phyloP scores from a whole-genome alignment of 2,113 vertebrate species.

The Canis aureus region DNA sequence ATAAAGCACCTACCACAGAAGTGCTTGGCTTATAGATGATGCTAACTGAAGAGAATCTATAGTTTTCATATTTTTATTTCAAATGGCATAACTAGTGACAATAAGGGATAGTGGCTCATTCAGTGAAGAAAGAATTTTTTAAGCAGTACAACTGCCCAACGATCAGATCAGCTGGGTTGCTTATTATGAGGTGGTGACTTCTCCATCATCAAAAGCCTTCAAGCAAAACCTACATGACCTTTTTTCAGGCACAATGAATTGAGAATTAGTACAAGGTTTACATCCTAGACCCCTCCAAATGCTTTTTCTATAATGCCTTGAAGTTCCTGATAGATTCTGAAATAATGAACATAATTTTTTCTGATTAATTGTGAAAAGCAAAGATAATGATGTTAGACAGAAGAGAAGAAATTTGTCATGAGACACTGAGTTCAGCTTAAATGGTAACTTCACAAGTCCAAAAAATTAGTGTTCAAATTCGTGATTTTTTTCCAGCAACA shows the following conservation, averaged over 20 bases:
- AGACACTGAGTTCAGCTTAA: constrained; percentile 64
- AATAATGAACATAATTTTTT: constrained; percentile 46
- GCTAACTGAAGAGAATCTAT: not conserved
- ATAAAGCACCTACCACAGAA: not conserved
- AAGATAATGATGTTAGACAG: constrained; percentile 64
- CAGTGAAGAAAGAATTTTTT: constrained; percentile 45
- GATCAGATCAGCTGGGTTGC: not conserved
- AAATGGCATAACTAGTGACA: not conserved
- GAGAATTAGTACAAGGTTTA: constrained; percentile 34
- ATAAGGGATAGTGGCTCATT: not conserved
- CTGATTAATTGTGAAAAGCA: constrained; percentile 69
- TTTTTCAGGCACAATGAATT: not conserved
- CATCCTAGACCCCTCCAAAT: not conserved
- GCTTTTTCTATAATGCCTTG: not conserved
- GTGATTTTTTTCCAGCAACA: constrained; percentile 26
- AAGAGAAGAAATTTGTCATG: constrained; percentile 52
- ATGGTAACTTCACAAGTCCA: constrained; percentile 62
- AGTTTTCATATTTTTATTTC: not conserved
- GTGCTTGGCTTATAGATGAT: not conserved
- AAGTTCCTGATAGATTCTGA: constrained; percentile 53
- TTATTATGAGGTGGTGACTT: constrained; percentile 29
- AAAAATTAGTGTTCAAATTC: constrained; percentile 66
- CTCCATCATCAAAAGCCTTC: constrained; percentile 19
- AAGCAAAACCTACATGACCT: constrained; percentile 53
- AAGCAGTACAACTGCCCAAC: not conserved